Evolutionary conservation across 1,140 invertebrate genomes (phyloP).

Genomic region (Hylaeus volcanicus): DNA sequence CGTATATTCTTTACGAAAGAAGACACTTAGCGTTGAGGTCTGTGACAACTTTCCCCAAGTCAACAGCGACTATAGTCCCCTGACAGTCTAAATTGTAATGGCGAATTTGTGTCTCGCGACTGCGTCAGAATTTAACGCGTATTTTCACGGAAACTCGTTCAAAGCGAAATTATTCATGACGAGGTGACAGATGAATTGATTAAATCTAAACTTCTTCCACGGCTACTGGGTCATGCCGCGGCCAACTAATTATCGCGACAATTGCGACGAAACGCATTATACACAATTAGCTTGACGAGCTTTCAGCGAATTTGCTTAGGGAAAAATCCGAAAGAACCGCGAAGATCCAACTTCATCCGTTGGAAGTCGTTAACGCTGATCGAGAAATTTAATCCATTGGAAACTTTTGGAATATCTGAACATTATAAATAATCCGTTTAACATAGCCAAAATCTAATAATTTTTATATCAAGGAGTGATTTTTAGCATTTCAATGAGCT

Average conservation of each 20-base stretch:
- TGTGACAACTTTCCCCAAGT: background rate
- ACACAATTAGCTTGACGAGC: background rate
- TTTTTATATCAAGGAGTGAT: too few relatives aligned
- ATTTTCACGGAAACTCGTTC: conserved; percentile 30
- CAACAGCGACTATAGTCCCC: conserved; percentile 44
- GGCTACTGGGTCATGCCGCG: conserved; percentile 31
- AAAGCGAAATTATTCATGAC: conserved; percentile 50
- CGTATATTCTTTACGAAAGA: too few relatives aligned
- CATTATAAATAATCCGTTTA: too few relatives aligned
- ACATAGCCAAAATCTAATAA: too few relatives aligned
- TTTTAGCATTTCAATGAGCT: too few relatives aligned
- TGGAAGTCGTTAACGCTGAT: background rate
- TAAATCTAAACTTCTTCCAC: conserved; percentile 55
- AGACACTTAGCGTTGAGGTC: too few relatives aligned
- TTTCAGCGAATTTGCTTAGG: background rate
- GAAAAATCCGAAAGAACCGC: background rate
- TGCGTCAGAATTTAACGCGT: conserved; percentile 35
- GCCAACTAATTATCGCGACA: conserved; percentile 14
- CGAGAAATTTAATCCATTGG: too few relatives aligned
- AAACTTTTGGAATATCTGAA: too few relatives aligned
- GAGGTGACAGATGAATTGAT: conserved; percentile 56
- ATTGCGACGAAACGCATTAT: background rate
- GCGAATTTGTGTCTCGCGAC: conserved; percentile 49
- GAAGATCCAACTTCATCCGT: background rate
- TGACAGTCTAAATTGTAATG: conserved; percentile 49